Percentiles rank a stretch among this genome's conserved stretches.
These are phyloP conservation scores for Galerucella calmariensis DNA, from an alignment of 2,888 invertebrate species.

Conservation along the genomic window DNA sequence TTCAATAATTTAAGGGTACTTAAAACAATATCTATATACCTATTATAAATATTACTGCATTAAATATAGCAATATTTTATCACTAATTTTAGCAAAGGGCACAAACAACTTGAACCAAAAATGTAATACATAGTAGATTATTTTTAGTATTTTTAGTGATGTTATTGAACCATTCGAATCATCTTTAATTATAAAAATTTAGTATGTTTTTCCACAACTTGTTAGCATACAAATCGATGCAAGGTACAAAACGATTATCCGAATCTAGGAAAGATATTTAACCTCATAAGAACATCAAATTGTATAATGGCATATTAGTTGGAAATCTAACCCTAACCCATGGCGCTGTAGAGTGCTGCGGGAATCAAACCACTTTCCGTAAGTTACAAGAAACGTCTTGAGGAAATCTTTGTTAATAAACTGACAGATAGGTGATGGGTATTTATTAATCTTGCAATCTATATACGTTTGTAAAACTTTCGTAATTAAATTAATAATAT, in stretches of 20 bases:
- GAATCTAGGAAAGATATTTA: too few species aligned
- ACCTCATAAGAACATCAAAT: too few species aligned
- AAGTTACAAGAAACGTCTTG: too few species aligned
- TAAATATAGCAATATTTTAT: conserved; percentile 40
- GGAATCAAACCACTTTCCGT: too few species aligned
- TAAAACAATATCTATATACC: conserved; percentile 30
- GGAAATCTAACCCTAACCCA: too few species aligned
- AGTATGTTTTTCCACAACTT: neutral
- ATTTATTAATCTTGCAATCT: too few species aligned
- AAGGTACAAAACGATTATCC: neutral
- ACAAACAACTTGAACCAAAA: conserved; percentile 38
- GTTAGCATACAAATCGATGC: neutral
- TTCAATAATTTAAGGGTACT: conserved; percentile 27
- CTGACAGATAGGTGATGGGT: too few species aligned
- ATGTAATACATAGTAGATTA: conserved; percentile 20
- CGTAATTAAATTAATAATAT: neutral
- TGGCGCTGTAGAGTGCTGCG: too few species aligned
- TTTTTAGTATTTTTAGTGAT: neutral
- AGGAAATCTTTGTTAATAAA: too few species aligned
- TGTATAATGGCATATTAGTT: too few species aligned
- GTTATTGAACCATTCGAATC: conserved; percentile 23
- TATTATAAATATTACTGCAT: conserved; percentile 12
- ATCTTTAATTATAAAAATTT: conserved; percentile 8
- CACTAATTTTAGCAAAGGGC: conserved; percentile 36
- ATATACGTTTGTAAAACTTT: too few species aligned